These are phyloP conservation scores for Oscarella lobularis DNA, from an alignment of 37 sponge, comb jelly and placozoan species.

Conservation along the genomic window DNA sequence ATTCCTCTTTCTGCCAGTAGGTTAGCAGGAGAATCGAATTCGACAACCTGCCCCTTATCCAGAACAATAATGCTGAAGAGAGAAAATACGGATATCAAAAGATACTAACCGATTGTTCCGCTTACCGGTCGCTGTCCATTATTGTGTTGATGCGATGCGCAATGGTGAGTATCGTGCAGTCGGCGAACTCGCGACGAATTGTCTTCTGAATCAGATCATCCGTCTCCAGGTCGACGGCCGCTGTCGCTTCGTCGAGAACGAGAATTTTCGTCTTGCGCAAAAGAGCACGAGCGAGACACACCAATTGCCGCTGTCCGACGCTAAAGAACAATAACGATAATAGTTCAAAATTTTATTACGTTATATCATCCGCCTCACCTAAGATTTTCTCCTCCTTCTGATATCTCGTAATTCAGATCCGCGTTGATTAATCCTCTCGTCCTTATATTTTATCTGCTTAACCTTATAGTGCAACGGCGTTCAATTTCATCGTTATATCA, in stretches of 20 bases:
- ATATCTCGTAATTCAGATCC: conserved; percentile 20
- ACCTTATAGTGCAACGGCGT: not conserved
- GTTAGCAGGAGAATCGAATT: conserved; percentile 66
- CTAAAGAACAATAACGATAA: conserved; percentile 21
- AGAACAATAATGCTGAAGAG: conserved; percentile 79
- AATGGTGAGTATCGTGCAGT: conserved; percentile 91
- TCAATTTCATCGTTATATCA: too few relatives aligned
- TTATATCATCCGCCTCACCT: too few relatives aligned
- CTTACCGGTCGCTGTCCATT: conserved; percentile 85
- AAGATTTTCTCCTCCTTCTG: not conserved
- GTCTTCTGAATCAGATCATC: conserved; percentile 94
- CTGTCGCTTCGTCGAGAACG: conserved; percentile 95
- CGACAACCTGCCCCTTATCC: conserved; percentile 52
- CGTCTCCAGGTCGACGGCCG: conserved; percentile 96
- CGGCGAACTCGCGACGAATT: conserved; percentile 74
- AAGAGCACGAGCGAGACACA: conserved; percentile 94
- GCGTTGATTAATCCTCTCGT: conserved; percentile 27
- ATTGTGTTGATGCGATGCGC: conserved; percentile 97
- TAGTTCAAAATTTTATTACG: too few relatives aligned
- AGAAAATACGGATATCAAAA: not conserved
- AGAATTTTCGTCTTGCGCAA: conserved; percentile 87
- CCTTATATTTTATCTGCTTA: conserved; percentile 13
- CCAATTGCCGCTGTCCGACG: conserved; percentile 96
- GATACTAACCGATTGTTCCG: not conserved
- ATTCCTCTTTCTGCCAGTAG: conserved; percentile 33